Conservation (phyloP, 2,888 invertebrate species). For the Melieria picta region DNA sequence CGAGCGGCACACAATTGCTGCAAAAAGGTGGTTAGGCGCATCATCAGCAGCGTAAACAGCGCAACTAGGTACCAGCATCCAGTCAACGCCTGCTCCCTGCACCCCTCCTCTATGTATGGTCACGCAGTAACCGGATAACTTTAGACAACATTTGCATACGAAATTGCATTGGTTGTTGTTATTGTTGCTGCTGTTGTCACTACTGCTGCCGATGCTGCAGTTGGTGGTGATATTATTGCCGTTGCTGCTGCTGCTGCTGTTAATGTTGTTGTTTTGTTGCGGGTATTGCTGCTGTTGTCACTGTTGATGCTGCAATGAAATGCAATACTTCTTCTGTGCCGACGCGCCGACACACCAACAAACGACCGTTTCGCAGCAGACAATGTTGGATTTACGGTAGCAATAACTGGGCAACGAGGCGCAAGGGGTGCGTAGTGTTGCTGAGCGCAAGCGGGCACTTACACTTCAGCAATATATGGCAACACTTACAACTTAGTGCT, state of each 20-base stretch:
- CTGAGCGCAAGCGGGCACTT: background rate
- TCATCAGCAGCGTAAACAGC: background rate
- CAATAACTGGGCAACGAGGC: no score
- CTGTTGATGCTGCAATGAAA: constrained; percentile 28
- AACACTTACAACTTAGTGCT: no score
- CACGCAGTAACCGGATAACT: constrained; percentile 42
- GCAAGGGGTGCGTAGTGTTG: no score
- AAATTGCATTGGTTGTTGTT: constrained; percentile 36
- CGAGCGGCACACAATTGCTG: constrained; percentile 1
- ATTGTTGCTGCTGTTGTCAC: background rate
- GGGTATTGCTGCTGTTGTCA: constrained; percentile 26
- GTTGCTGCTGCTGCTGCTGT: background rate
- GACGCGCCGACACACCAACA: no score
- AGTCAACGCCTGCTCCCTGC: no score
- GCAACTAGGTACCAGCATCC: no score
- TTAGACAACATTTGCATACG: constrained; percentile 42
- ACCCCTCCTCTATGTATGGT: constrained; percentile 6
- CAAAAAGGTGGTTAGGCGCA: constrained; percentile 16
- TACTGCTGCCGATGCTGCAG: no score
- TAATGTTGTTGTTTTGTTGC: constrained; percentile 27
- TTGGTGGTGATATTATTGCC: background rate
- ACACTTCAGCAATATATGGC: background rate
- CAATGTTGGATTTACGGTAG: no score
- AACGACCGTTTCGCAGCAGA: no score
- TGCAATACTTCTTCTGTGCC: constrained; percentile 32